Evolutionary conservation across 2,797 vertebrate genomes (phyloP), one percentile per base, ranked within the genome.

Genomic region (Myotis myotis): DNA sequence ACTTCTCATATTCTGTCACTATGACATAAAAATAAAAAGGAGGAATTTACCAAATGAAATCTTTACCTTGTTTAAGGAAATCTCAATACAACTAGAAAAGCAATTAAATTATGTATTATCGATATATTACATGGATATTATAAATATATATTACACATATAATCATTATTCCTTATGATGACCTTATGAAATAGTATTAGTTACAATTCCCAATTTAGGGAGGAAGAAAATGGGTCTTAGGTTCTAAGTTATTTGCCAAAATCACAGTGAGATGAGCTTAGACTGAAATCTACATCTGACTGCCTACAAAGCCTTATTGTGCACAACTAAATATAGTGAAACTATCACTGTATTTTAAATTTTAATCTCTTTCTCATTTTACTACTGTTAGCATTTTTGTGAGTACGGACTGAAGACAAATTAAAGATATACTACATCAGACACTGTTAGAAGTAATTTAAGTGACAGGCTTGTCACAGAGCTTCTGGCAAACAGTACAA

Each of bases 11-110:
- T 11, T 89, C 78, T 96, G 71, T 95, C 28, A 41, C 66, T 96
- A 55, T 94, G 93, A 96, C 93, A 96, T 90, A 96, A 96, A 92
- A 95, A 83, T 88, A 97, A 93, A 92, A 76, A 95, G 66, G 87
- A 96, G 47, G 81, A 93, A 89, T 71, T 84, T 6, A 36, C 5
- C 36, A 44, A 44, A 7, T 74, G 33, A 87, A 78, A 95, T 33
- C 5, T 81, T 91, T n/a, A 83, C 6, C 15, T 28, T 53, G 7
- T 16, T 89, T 81, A 62, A 92, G 44, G 41, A 93, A 84, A 49
- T 83, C 36, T 89, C 71, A 44, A 20, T 6, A 90, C 8, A 55
- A 47, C 7, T 81, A 16, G 53, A 87, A 92, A 95, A 72, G 57
- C 22, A 41, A 16, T 23, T 20, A 82, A 10, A 57, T 62, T n/a